phyloP scores from a whole-genome alignment of 2,113 vertebrate species.

The Tursiops truncatus region DNA sequence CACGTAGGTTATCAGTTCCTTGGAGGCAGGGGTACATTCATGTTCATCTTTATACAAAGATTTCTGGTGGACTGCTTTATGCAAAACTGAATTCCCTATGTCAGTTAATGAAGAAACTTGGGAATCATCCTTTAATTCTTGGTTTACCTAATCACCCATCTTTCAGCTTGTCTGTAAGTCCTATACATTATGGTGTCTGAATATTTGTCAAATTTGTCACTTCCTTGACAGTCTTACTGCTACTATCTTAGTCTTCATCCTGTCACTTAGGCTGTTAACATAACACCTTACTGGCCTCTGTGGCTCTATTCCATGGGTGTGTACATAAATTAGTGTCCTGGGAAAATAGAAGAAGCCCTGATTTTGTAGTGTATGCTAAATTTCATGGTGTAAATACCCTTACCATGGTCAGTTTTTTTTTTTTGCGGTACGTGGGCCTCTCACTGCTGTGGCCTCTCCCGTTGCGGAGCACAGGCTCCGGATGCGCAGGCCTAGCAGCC shows the following conservation, averaged over 20 bases:
- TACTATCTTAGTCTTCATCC: background rate
- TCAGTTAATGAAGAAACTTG: constrained; percentile 14
- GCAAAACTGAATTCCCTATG: background rate
- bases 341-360: background rate
- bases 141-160: background rate
- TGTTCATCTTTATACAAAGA: background rate
- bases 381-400: background rate
- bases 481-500: too few relatives aligned
- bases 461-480: too few relatives aligned
- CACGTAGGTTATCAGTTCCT: background rate
- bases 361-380: background rate
- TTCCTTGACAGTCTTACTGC: constrained; percentile 12
- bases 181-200: background rate
- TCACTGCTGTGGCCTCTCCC: too few relatives aligned
- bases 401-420: background rate
- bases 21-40: background rate
- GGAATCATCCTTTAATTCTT: constrained; percentile 2
- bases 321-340: background rate
- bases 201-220: background rate
- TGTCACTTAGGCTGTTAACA: background rate
- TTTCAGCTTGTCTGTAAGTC: constrained; percentile 6
- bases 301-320: background rate
- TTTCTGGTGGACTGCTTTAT: background rate
- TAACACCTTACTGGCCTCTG: background rate
- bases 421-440: too few relatives aligned